These are phyloP conservation scores for Lophius americanus DNA, from an alignment of 2,797 vertebrate genomes.

Conservation along the genomic window DNA sequence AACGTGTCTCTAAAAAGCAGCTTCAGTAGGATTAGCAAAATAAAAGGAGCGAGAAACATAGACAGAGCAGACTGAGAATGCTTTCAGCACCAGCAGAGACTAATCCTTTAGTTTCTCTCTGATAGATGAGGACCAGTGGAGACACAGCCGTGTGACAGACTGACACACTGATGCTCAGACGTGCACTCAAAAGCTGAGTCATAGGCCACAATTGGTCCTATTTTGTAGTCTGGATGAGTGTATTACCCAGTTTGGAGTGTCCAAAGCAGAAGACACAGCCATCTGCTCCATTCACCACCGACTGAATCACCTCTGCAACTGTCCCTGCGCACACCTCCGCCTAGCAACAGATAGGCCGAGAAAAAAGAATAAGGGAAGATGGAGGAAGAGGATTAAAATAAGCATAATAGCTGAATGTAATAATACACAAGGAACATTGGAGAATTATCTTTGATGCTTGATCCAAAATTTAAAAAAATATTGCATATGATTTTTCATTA, in stretches of 20 bases:
- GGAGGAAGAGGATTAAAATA: slow-evolving; percentile 10
- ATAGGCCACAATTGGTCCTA: slow-evolving; percentile 33
- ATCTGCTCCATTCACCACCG: slow-evolving; percentile 97
- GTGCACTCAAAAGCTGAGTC: slow-evolving; percentile 41
- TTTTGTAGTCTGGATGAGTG: slow-evolving; percentile 24
- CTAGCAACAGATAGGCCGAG: slow-evolving; percentile 73
- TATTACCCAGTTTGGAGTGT: slow-evolving; percentile 93
- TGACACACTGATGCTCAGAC: slow-evolving; percentile 37
- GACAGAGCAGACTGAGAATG: slow-evolving; percentile 59
- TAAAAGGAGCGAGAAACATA: slow-evolving; percentile 61
- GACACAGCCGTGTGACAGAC: slow-evolving; percentile 54
- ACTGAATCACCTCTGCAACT: slow-evolving; percentile 98
- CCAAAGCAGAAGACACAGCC: slow-evolving; percentile 99
- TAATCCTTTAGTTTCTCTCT: slow-evolving; percentile 71
- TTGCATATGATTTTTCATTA: too few relatives aligned
- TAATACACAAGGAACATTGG: background rate
- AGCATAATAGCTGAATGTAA: background rate
- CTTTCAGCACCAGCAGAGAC: slow-evolving; percentile 70
- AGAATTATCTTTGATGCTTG: background rate
- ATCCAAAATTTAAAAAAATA: too few relatives aligned
- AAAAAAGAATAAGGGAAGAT: slow-evolving; percentile 9
- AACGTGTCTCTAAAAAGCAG: slow-evolving; percentile 62
- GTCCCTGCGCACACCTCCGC: slow-evolving; percentile 97
- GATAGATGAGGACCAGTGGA: slow-evolving; percentile 61
- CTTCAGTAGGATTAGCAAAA: slow-evolving; percentile 67